phyloP scores from a whole-genome alignment of 2,888 invertebrate species.

The Alsophila aescularia region DNA sequence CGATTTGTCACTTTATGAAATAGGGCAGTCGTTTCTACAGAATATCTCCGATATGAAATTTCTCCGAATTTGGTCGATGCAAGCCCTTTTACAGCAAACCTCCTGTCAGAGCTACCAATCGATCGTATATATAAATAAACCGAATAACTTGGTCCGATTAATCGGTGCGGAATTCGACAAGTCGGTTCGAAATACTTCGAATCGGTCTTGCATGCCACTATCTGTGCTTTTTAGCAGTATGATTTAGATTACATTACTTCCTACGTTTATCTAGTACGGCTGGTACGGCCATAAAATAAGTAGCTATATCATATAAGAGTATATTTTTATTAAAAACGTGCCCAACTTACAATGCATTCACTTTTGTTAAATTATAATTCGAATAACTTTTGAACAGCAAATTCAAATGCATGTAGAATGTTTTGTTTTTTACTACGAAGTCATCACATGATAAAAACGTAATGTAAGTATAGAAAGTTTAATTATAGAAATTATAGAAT shows the following conservation, averaged over 20 bases:
- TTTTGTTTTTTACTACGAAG: too few species aligned
- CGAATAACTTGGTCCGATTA: conserved; percentile 1
- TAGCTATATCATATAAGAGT: too few species aligned
- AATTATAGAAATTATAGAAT: too few species aligned
- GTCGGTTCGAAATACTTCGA: neutral
- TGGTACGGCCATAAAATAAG: too few species aligned
- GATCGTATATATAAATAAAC: neutral
- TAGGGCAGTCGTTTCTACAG: too few species aligned
- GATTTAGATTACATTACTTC: neutral
- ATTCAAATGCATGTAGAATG: neutral
- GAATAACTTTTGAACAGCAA: neutral
- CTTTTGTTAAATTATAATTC: neutral
- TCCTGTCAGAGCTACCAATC: neutral
- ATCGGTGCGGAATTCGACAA: conserved; percentile 7
- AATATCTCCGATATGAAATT: neutral
- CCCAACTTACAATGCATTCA: neutral
- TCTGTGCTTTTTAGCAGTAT: neutral
- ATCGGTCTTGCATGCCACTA: conserved; percentile 1
- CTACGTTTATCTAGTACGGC: too few species aligned
- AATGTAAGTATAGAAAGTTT: too few species aligned
- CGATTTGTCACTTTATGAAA: too few species aligned
- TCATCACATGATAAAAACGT: too few species aligned
- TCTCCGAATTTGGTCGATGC: neutral
- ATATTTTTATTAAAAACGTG: neutral
- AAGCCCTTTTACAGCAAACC: neutral